Evolutionary conservation across 2,113 vertebrate genomes (phyloP).

Genomic region (Cyanoramphus novaezelandiae): DNA sequence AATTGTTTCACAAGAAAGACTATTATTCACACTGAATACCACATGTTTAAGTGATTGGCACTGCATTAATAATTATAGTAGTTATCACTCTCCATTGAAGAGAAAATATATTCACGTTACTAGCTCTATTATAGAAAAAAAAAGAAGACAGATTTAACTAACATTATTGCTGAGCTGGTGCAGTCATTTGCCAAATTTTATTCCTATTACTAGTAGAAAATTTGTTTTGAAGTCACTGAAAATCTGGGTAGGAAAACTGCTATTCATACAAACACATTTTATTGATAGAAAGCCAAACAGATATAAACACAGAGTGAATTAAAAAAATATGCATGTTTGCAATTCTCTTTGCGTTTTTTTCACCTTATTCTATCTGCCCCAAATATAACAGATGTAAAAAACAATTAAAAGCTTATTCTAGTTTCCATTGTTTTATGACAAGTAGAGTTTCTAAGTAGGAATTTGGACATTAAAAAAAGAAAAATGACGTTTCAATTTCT

Average conservation of each 20-base stretch:
- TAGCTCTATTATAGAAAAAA: constrained; percentile 13
- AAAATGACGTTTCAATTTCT: not conserved
- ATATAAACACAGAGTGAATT: not conserved
- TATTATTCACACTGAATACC: constrained; percentile 37
- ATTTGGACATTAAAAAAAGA: not conserved
- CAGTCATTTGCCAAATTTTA: constrained; percentile 3
- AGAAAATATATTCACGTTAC: constrained; percentile 39
- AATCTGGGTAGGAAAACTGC: not conserved
- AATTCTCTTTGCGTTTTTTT: not conserved
- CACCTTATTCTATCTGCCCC: not conserved
- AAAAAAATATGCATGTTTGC: not conserved
- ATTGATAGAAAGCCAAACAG: not conserved
- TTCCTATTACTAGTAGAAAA: not conserved
- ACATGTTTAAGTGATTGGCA: constrained; percentile 49
- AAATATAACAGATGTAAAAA: not conserved
- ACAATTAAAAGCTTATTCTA: not conserved
- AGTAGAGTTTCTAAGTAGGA: not conserved
- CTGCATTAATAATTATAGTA: constrained; percentile 62
- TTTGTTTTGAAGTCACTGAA: constrained; percentile 1
- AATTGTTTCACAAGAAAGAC: constrained; percentile 50
- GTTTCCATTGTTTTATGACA: not conserved
- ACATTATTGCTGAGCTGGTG: not conserved
- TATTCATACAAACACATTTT: not conserved
- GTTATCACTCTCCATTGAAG: constrained; percentile 46
- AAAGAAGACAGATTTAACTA: not conserved